Base-by-base conservation (phyloP, 2,113 vertebrate genomes). In the Penelope pileata region DNA sequence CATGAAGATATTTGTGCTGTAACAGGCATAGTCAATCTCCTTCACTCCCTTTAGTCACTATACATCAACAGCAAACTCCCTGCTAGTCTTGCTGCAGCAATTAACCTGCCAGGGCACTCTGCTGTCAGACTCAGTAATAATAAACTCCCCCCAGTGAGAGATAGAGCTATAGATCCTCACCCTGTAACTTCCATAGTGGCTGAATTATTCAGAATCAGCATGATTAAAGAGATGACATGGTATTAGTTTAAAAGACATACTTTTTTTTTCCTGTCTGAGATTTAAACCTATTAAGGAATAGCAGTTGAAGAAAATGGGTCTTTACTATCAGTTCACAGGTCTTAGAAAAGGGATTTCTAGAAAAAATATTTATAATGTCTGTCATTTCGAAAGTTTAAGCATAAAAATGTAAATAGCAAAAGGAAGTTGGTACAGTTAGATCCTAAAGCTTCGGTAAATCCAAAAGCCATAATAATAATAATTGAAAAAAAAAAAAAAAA, bases 1-100 rank as follows among this genome's bases (percentile, higher is more conserved):
- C 97, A 98, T 98, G 96, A 98, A 98, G 97, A 98, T 97, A 97
- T 98, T 98, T 98, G 97, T 96, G 96, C 96, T 96, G 86, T 98
- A 98, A 97, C 97, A 97, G 97, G 96, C 96, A 95, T 91, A 98
- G 98, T 98, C 97, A 97, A 98, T 98, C 97, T 97, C 96, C 90
- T 98, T 97, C 97, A 95, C 90, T 98, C 91, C 94, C 95, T 97
- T 98, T 97, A 96, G 96, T 97, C 69, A 76, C 97, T 97, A 96
- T 98, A 96, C 97, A 98, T 98, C 97, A 98, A 96, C 96, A 95
- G 85, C 97, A 97, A 98, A 97, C 95, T 97, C 96, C 94, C 96
- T 97, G 97, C 95, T 96, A 97, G 96, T 96, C 95, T 95, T 97
- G 96, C 96, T 96, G 91, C 91, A 97, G 97, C 98, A 98, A 98